Percentiles rank a stretch among this genome's conserved stretches.
Evolutionary conservation across 37 sponge, comb jelly and placozoan genomes (phyloP).

Genomic region (Spongia lamella): DNA sequence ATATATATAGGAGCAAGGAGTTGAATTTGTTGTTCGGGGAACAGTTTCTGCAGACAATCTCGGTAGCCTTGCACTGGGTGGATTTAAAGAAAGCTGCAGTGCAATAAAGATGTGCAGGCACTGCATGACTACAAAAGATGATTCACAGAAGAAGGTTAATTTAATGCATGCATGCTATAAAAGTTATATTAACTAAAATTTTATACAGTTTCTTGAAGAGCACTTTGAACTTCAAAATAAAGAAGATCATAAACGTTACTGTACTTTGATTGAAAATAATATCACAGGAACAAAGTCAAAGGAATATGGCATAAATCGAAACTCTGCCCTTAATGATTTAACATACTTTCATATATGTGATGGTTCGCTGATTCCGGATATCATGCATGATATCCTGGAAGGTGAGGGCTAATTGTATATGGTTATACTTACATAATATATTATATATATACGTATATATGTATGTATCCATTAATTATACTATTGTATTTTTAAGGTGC

Average conservation of each 20-base stretch:
- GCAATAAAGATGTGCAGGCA: too few relatives aligned
- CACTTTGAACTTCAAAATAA: constrained; percentile 6
- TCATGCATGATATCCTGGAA: constrained; percentile 27
- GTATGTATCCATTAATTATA: too few relatives aligned
- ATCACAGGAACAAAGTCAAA: background rate
- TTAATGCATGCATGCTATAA: background rate
- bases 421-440: too few relatives aligned
- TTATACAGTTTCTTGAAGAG: background rate
- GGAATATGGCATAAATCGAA: constrained; percentile 27
- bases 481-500: too few relatives aligned
- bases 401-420: too few relatives aligned
- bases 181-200: background rate
- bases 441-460: too few relatives aligned
- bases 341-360: constrained; percentile 1
- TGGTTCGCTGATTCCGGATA: constrained; percentile 25
- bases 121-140: constrained; percentile 32
- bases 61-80: constrained; percentile 31
- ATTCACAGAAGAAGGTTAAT: background rate
- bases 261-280: constrained; percentile 11
- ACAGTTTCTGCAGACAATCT: constrained; percentile 46
- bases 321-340: constrained; percentile 2
- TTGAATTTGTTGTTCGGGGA: constrained; percentile 13
- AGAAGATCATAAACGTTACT: background rate
- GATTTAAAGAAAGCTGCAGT: constrained; percentile 45
- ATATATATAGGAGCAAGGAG: background rate